These are phyloP conservation scores for Scelioninae gen. 2 DNA, from an alignment of 2,888 invertebrate genomes.

Conservation along the genomic window DNA sequence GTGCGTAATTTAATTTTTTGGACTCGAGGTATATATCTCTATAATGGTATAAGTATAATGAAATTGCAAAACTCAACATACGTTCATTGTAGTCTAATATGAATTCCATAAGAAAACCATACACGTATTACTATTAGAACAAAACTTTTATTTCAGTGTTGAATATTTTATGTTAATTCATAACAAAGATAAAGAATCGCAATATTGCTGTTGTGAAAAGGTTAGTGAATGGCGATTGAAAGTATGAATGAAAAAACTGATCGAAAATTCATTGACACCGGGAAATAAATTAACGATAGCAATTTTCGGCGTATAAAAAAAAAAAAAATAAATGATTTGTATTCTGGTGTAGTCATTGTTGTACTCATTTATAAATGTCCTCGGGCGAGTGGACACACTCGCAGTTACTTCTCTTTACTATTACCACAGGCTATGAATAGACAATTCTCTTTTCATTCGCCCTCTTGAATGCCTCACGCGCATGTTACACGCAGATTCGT, in stretches of 20 bases:
- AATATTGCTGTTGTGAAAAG: no score
- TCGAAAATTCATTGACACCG: slow-evolving; percentile 2
- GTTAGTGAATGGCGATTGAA: not conserved
- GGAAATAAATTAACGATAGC: slow-evolving; percentile 6
- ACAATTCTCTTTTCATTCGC: slow-evolving; percentile 58
- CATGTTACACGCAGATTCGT: slow-evolving; percentile 40
- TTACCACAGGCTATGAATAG: slow-evolving; percentile 60
- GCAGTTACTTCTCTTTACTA: slow-evolving; percentile 65
- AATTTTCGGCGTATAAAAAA: slow-evolving; percentile 11
- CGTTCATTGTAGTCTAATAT: no score
- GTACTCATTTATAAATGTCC: slow-evolving; percentile 61
- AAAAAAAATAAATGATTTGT: slow-evolving; percentile 23
- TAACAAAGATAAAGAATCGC: no score
- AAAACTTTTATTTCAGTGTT: no score
- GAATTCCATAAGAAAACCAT: no score
- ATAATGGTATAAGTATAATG: no score
- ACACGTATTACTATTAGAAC: no score
- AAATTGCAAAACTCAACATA: no score
- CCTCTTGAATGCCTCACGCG: slow-evolving; percentile 33
- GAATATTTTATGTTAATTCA: no score
- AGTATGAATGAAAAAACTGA: not conserved
- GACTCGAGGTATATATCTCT: no score
- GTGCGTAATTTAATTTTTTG: no score
- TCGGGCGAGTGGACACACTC: slow-evolving; percentile 51
- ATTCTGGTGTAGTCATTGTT: slow-evolving; percentile 28